phyloP scores from a whole-genome alignment of 2,888 invertebrate species.

The Pseudococcus longispinus region DNA sequence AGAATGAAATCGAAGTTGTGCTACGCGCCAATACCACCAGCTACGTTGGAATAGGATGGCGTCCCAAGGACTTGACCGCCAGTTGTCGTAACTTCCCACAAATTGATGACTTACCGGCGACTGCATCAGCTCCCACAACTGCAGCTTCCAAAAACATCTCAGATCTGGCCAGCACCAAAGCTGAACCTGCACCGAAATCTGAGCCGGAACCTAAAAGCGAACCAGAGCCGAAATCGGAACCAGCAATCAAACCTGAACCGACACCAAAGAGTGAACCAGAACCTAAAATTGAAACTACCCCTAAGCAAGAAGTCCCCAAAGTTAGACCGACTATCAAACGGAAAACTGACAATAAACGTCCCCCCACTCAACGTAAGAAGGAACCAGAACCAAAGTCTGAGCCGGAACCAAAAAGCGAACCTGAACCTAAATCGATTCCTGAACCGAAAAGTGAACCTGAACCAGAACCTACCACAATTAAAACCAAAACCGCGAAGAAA shows the following conservation, averaged over 20 bases:
- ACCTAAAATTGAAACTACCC: constrained; percentile 60
- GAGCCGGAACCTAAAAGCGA: constrained; percentile 61
- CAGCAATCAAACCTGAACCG: constrained; percentile 64
- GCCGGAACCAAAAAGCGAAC: constrained; percentile 62
- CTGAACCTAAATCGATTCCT: constrained; percentile 60
- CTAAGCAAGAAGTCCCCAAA: constrained; percentile 62
- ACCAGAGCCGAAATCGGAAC: constrained; percentile 62
- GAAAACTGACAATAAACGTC: constrained; percentile 64
- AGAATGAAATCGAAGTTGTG: constrained; percentile 85
- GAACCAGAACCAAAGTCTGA: constrained; percentile 62
- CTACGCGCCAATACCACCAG: constrained; percentile 87
- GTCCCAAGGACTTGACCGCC: constrained; percentile 77
- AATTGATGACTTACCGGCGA: constrained; percentile 54
- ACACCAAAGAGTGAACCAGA: constrained; percentile 61
- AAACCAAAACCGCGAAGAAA: constrained; percentile 61
- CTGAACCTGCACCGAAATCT: constrained; percentile 61
- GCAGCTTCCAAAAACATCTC: not conserved
- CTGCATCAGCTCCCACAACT: constrained; percentile 60
- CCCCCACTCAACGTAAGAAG: constrained; percentile 58
- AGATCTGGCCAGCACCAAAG: constrained; percentile 62
- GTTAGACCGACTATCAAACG: constrained; percentile 61
- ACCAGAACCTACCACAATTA: constrained; percentile 59
- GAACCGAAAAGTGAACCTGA: constrained; percentile 62
- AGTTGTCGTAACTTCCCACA: constrained; percentile 81
- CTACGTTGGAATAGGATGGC: constrained; percentile 92